phyloP scores from a whole-genome alignment of 2,797 vertebrate species.

The Liparis tanakae region DNA sequence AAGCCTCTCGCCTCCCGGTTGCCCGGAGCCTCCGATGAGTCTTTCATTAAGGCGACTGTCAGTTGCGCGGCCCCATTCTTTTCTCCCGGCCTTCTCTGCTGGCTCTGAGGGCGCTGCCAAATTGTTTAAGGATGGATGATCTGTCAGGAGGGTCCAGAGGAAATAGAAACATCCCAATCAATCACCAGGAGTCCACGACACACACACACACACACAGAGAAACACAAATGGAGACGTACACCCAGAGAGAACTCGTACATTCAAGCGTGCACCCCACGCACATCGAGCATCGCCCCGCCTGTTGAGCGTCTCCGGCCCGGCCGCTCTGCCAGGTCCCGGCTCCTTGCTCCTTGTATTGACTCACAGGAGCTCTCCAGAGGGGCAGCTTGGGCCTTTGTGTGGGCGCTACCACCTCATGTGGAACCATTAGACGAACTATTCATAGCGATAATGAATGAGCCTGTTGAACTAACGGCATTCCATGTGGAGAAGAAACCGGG shows the following conservation, averaged over 20 bases:
- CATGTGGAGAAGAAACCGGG: slow-evolving; percentile 32
- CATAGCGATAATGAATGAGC: slow-evolving; percentile 47
- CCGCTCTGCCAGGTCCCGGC: slow-evolving; percentile 40
- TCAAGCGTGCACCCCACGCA: slow-evolving; percentile 43
- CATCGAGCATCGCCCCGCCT: slow-evolving; percentile 37
- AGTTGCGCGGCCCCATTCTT: slow-evolving; percentile 66
- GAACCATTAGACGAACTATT: slow-evolving; percentile 52
- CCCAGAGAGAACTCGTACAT: slow-evolving; percentile 43
- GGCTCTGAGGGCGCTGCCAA: slow-evolving; percentile 77
- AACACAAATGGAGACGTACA: slow-evolving; percentile 61
- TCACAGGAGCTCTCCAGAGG: slow-evolving; percentile 39
- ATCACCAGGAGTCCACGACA: slow-evolving; percentile 75
- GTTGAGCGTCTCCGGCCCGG: slow-evolving; percentile 57
- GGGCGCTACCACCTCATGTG: slow-evolving; percentile 33
- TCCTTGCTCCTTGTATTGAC: slow-evolving; percentile 54
- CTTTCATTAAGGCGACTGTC: slow-evolving; percentile 84
- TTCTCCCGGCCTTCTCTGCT: slow-evolving; percentile 70
- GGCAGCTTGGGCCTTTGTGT: slow-evolving; percentile 38
- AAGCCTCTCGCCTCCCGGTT: slow-evolving; percentile 54
- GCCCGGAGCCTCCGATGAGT: slow-evolving; percentile 66
- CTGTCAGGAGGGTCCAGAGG: slow-evolving; percentile 80
- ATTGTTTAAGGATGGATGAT: slow-evolving; percentile 86
- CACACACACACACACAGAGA: slow-evolving; percentile 22
- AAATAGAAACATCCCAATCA: slow-evolving; percentile 84
- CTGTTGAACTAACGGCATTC: slow-evolving; percentile 39